Conservation (phyloP, 2,888 invertebrate genomes). For the Coremacera marginata region DNA sequence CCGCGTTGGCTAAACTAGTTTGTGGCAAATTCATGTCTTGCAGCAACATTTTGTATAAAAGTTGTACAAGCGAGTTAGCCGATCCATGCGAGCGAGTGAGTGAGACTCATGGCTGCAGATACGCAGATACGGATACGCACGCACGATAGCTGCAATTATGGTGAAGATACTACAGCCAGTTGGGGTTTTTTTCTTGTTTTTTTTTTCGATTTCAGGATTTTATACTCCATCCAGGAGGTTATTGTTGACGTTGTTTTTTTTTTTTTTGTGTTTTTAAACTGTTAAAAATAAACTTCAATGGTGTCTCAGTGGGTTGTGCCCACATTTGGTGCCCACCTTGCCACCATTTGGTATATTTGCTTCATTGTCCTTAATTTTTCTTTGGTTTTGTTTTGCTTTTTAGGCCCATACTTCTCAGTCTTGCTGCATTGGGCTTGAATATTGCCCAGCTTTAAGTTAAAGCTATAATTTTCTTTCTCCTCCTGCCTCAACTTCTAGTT, state of each 20-base stretch:
- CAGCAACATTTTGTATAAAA: background rate
- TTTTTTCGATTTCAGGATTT: background rate
- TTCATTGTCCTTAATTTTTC: too few relatives aligned
- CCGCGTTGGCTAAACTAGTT: constrained; percentile 1
- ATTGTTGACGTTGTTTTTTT: background rate
- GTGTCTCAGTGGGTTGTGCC: background rate
- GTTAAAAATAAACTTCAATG: background rate
- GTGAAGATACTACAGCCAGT: background rate
- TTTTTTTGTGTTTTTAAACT: background rate
- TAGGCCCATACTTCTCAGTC: too few relatives aligned
- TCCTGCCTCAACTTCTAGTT: too few relatives aligned
- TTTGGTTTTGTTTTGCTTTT: too few relatives aligned
- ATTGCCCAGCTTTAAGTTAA: too few relatives aligned
- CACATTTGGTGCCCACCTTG: too few relatives aligned
- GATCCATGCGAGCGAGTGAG: background rate
- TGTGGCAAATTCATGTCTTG: background rate
- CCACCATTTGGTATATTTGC: too few relatives aligned
- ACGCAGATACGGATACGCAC: constrained; percentile 30
- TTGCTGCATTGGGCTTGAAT: too few relatives aligned
- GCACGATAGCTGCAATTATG: constrained; percentile 18
- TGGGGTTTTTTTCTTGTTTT: background rate
- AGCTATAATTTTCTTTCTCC: too few relatives aligned
- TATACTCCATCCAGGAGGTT: background rate
- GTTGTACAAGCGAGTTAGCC: background rate
- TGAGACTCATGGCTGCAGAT: background rate